Conservation (phyloP, 2,797 vertebrate genomes). For the Cossypha heuglini region DNA sequence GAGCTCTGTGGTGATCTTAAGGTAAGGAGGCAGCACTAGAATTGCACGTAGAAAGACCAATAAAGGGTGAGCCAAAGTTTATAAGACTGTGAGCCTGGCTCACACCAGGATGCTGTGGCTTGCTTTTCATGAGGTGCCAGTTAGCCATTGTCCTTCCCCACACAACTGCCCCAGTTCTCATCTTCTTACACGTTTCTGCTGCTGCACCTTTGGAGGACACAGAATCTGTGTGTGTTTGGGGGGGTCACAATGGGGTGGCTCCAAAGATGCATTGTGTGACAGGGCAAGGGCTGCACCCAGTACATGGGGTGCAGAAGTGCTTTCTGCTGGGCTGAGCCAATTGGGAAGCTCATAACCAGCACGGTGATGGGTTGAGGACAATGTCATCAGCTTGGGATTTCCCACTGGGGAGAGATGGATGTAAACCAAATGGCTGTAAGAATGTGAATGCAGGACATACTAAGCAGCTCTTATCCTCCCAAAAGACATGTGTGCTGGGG, state of each 20-base stretch:
- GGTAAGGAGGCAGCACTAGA: background rate
- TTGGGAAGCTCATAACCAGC: background rate
- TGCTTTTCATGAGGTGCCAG: background rate
- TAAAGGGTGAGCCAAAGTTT: background rate
- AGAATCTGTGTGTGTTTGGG: fast-evolving
- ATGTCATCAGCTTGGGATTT: background rate
- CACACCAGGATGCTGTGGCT: background rate
- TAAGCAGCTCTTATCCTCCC: background rate
- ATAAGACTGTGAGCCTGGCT: background rate
- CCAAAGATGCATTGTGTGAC: fast-evolving
- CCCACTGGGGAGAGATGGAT: background rate
- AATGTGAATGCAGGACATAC: background rate
- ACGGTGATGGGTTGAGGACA: background rate
- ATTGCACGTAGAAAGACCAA: background rate
- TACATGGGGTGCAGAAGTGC: background rate
- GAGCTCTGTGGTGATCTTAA: background rate
- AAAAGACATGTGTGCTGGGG: background rate
- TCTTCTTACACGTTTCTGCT: fast-evolving
- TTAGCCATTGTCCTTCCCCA: background rate
- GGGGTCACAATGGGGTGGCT: background rate
- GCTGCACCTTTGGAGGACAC: background rate
- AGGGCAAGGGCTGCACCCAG: background rate
- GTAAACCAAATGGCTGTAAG: background rate
- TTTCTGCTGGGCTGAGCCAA: background rate
- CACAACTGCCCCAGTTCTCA: background rate